Evolutionary conservation across 2,797 vertebrate species (phyloP).

Genomic region (Sebastes steindachneri): DNA sequence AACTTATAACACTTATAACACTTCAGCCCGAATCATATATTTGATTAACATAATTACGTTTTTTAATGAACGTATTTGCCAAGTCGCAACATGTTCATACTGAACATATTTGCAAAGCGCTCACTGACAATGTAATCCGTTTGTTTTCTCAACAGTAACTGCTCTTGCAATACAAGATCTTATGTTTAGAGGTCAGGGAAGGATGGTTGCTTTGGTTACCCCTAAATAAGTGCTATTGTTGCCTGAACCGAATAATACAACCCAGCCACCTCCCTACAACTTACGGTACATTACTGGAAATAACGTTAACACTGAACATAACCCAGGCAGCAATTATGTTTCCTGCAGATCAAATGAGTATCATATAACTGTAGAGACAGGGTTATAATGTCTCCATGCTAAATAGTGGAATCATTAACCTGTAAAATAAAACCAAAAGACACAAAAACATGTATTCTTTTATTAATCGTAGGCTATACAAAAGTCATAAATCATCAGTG

Average conservation of each 20-base stretch:
- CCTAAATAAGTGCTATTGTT: neutral
- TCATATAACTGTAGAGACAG: neutral
- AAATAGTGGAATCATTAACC: neutral
- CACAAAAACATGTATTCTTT: neutral
- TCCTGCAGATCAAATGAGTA: neutral
- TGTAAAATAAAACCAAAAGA: neutral
- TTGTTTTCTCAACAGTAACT: neutral
- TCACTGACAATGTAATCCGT: neutral
- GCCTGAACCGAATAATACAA: neutral
- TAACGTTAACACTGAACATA: neutral
- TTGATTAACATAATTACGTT: neutral
- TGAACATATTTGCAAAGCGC: neutral
- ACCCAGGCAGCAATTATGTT: neutral
- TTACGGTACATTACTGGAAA: neutral
- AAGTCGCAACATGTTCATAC: neutral
- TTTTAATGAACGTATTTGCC: too few species aligned
- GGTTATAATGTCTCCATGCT: neutral
- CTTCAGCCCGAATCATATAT: neutral
- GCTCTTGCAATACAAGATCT: neutral
- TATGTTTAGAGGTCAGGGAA: neutral
- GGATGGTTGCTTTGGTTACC: neutral
- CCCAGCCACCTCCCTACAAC: too few species aligned
- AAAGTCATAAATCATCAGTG: neutral
- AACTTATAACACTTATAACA: too few species aligned
- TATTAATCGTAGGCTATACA: neutral